Percentiles rank a stretch among this genome's conserved stretches.
These are phyloP conservation scores for Porites evermanni DNA, from an alignment of 92 coral and sea anemone genomes.

Conservation along the genomic window DNA sequence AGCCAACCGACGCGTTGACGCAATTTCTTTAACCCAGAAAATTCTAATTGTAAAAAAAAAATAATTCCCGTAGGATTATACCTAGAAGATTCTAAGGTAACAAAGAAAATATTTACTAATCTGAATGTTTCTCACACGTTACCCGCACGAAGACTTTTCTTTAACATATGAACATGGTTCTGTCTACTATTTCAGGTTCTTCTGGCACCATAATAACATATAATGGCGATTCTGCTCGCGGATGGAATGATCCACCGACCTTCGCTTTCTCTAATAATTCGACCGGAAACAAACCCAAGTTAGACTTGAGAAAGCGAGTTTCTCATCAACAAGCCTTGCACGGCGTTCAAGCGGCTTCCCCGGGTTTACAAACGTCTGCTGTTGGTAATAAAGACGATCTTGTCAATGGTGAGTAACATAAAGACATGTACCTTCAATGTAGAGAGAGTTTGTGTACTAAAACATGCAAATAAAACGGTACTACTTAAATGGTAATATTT, in stretches of 20 bases:
- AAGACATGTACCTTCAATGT: background rate
- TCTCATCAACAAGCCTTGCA: slow-evolving; percentile 98
- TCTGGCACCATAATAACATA: slow-evolving; percentile 87
- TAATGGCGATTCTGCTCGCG: slow-evolving; percentile 96
- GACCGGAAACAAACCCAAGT: slow-evolving; percentile 81
- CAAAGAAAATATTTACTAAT: slow-evolving; percentile 31
- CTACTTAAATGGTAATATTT: too few relatives aligned
- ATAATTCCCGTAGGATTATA: background rate
- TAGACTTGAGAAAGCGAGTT: slow-evolving; percentile 95
- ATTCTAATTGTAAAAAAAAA: too few relatives aligned
- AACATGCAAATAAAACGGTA: too few relatives aligned
- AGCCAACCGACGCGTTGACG: background rate
- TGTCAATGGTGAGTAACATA: slow-evolving; percentile 61
- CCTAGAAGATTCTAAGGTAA: slow-evolving; percentile 37
- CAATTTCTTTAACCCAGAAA: slow-evolving; percentile 9
- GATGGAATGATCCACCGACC: slow-evolving; percentile 99
- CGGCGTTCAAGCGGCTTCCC: slow-evolving; percentile 77
- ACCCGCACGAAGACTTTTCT: background rate
- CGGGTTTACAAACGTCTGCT: slow-evolving; percentile 1
- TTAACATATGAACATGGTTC: slow-evolving; percentile 31
- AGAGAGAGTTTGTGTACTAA: too few relatives aligned
- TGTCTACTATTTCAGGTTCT: slow-evolving; percentile 59
- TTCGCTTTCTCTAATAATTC: slow-evolving; percentile 81
- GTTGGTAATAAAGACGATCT: slow-evolving; percentile 27
- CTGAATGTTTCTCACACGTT: slow-evolving; percentile 37